Evolutionary conservation across 2,113 vertebrate species (phyloP), one percentile per base, ranked within the genome.

Genomic region (Pholis gunnellus): DNA sequence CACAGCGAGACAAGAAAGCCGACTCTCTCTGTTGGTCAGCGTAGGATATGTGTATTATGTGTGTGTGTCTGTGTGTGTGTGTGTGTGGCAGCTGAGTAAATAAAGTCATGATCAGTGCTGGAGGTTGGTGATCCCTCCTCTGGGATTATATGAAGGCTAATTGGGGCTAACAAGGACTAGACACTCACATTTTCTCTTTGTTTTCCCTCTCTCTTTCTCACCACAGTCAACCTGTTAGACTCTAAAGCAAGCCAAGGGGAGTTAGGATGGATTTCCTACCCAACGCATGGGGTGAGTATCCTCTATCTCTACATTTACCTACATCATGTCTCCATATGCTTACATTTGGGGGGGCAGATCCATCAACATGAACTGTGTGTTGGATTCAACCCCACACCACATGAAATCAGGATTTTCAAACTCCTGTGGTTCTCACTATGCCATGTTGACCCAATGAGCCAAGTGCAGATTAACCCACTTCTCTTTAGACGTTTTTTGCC

Each of bases 171-270:
- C 90, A 93, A 96, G 89, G 84, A 88, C 85, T 91, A 88, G 78
- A 88, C 65, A 88, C 90, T 95, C 85, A 95, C 75, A 85, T 88
- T 72, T 81, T 89, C 76, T 87, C 75, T 95, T 60, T 82, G 94
- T 91, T 95, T 82, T 84, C 93, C 42, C 74, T 79, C 89, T 64
- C 85, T 90, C 76, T 95, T 18, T 95, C 88, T 93, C 88, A 89
- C 89, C 95, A 85, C 93, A 99, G 98, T 99, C 90, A 99, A 99
- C 96, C 97, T 99, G 84, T 96, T 99, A 96, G 97, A 99, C 95
- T 99, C 98, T 59, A 99, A 99, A 96, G 96, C 97, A 89, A 97
- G 98, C 95, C 98, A 99, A 95, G 98, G 98, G 80, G 98, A 99
- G 94, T 95, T 99, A 90, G 97, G 97, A 93, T 99, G 98, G 98